phyloP scores from a whole-genome alignment of 2,888 invertebrate genomes.

The Nymphalis urticae region DNA sequence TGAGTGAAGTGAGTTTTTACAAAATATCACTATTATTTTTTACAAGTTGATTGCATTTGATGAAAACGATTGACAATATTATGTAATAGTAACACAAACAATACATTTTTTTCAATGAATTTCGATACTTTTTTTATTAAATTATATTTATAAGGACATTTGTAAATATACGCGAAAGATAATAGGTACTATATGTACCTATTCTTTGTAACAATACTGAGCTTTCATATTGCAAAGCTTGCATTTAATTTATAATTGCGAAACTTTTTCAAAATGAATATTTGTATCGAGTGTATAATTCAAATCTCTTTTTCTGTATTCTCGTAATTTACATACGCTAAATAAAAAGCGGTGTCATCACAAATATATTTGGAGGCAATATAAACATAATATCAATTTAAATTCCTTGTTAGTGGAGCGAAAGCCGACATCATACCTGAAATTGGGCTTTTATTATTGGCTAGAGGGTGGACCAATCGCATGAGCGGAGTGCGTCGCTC shows the following conservation, averaged over 20 bases:
- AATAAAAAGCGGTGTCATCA: slow-evolving; percentile 82
- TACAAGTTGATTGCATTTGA: too few relatives aligned
- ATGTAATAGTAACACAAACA: too few relatives aligned
- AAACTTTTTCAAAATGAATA: slow-evolving; percentile 68
- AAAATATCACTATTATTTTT: too few relatives aligned
- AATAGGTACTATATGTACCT: neutral
- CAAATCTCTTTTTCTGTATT: slow-evolving; percentile 79
- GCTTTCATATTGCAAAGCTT: slow-evolving; percentile 6
- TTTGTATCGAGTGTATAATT: slow-evolving; percentile 73
- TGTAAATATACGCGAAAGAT: neutral
- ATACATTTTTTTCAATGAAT: too few relatives aligned
- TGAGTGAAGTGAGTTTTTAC: slow-evolving; percentile 43
- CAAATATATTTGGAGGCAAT: slow-evolving; percentile 82
- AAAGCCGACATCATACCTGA: slow-evolving; percentile 81
- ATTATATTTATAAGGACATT: too few relatives aligned
- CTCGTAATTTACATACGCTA: slow-evolving; percentile 80
- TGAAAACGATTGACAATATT: too few relatives aligned
- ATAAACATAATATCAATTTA: slow-evolving; percentile 83
- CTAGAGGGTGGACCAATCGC: slow-evolving; percentile 55
- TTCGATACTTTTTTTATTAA: too few relatives aligned
- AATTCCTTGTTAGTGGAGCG: slow-evolving; percentile 82
- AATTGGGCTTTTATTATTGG: slow-evolving; percentile 61
- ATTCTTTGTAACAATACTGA: neutral
- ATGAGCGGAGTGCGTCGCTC: slow-evolving; percentile 31
- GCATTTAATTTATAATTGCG: slow-evolving; percentile 43